Evolutionary conservation across 2,113 vertebrate species (phyloP).

Genomic region (Antechinus stuartii): DNA sequence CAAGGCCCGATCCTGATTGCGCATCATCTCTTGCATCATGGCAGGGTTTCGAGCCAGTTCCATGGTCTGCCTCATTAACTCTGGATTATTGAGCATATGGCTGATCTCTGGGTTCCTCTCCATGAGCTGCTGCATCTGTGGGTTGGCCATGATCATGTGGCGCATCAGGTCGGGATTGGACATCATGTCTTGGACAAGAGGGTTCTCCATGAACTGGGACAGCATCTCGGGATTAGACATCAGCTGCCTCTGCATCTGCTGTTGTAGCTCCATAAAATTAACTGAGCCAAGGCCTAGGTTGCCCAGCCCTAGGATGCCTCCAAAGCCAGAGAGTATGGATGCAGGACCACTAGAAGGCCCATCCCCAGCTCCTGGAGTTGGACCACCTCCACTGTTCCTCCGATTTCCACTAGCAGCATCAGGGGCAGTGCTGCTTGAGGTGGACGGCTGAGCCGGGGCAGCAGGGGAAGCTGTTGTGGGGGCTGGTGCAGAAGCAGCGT

Average conservation of each 20-base stretch:
- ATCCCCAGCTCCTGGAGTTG: slow-evolving; percentile 76
- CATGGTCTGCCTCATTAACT: slow-evolving; percentile 99
- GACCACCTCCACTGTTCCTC: slow-evolving; percentile 81
- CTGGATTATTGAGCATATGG: slow-evolving; percentile 99
- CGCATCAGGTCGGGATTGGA: slow-evolving; percentile 97
- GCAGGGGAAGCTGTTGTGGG: slow-evolving; percentile 81
- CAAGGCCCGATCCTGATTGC: slow-evolving; percentile 97
- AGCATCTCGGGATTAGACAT: slow-evolving; percentile 99
- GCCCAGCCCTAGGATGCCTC: slow-evolving; percentile 92
- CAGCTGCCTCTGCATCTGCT: slow-evolving; percentile 99
- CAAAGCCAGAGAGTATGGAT: slow-evolving; percentile 94
- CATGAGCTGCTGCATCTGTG: slow-evolving; percentile 99
- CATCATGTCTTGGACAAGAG: slow-evolving; percentile 99
- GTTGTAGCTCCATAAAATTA: slow-evolving; percentile 99
- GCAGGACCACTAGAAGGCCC: slow-evolving; percentile 82
- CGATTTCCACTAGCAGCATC: slow-evolving; percentile 84
- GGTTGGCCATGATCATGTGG: slow-evolving; percentile 99
- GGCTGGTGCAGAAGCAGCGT: slow-evolving; percentile 68
- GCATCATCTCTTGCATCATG: slow-evolving; percentile 99
- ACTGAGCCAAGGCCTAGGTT: slow-evolving; percentile 96
- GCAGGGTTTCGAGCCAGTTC: slow-evolving; percentile 97
- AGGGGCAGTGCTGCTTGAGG: slow-evolving; percentile 85
- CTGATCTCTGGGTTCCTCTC: slow-evolving; percentile 98
- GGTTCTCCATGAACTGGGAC: slow-evolving; percentile 99
- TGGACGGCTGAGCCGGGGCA: slow-evolving; percentile 87